Evolutionary conservation across 1,140 invertebrate species (phyloP), one percentile per base, ranked within the genome.

Genomic region (Wasmannia auropunctata): DNA sequence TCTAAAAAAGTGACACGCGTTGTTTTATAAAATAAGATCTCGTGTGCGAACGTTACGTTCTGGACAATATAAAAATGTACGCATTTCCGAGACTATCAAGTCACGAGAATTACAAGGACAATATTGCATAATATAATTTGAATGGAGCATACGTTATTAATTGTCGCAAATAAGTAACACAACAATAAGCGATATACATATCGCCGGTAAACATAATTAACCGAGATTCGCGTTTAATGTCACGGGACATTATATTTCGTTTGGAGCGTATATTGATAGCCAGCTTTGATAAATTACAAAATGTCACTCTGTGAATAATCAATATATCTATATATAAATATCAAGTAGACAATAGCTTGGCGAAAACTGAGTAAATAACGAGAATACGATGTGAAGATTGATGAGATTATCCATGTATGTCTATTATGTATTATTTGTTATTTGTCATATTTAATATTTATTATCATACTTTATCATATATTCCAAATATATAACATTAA

Each of bases 131-230:
- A 43, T 34, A 11, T 10, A 37, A 58, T 60, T 19, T 37, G 14
- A 58, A 72, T 72, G 10, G 22, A 40, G n/a, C 16, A 56, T 37
- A 43, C 40, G 37, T 72, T 72, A 72, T 58, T 58, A 81, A 72
- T 58, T 37, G 72, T 19, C 25, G 58, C 25, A 58, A 58, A 81
- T 72, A 34, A 72, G n/a, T 37, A 72, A 56, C 19, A 43, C 16
- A 70, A 81, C 37, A 58, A 81, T 46, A 72, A 43, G 51, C 63
- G 10, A 70, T 70, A 43, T 79, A 34, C 58, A 65, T 46, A 62
- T 81, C 11, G 10, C 8, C 49, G 49, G 62, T 56, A 81, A 81
- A 70, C 65, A 56, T 56, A 70, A 81, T 81, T 81, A 81, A 81
- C 25, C 22, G 65, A 70, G 65, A 81, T 81, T 69, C 46, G 37